Conservation (phyloP, 2,888 invertebrate species). For the Aquatica leii region DNA sequence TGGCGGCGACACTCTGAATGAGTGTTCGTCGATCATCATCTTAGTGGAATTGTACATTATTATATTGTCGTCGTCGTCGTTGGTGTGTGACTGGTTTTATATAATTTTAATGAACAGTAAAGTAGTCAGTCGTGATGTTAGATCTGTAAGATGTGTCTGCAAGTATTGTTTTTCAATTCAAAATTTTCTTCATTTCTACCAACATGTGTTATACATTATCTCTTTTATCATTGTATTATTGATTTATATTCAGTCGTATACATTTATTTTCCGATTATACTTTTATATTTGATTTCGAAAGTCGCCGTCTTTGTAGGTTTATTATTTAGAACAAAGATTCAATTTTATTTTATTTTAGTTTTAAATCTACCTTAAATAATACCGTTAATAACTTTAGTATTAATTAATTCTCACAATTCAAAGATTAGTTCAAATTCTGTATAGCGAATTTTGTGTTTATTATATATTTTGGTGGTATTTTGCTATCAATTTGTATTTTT, state of each 20-base stretch:
- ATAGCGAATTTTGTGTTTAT: constrained; percentile 50
- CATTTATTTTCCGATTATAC: constrained; percentile 39
- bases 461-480: constrained; percentile 54
- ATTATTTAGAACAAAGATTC: constrained; percentile 37
- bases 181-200: constrained; percentile 37
- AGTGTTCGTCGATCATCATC: constrained; percentile 39
- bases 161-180: constrained; percentile 48
- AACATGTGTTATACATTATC: constrained; percentile 43
- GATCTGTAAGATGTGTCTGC: constrained; percentile 54
- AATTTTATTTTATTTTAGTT: constrained; percentile 31
- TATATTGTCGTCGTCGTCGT: constrained; percentile 41
- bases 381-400: constrained; percentile 51
- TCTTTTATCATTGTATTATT: constrained; percentile 40
- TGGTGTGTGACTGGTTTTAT: constrained; percentile 47
- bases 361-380: constrained; percentile 50
- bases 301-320: constrained; percentile 36
- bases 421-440: constrained; percentile 42
- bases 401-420: constrained; percentile 49
- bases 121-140: constrained; percentile 43
- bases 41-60: constrained; percentile 52
- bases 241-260: constrained; percentile 37
- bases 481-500: constrained; percentile 44
- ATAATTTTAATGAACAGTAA: constrained; percentile 48
- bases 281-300: constrained; percentile 39
- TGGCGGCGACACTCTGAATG: constrained; percentile 30